phyloP scores from a whole-genome alignment of 2,888 invertebrate species.

The Heliconius sara region DNA sequence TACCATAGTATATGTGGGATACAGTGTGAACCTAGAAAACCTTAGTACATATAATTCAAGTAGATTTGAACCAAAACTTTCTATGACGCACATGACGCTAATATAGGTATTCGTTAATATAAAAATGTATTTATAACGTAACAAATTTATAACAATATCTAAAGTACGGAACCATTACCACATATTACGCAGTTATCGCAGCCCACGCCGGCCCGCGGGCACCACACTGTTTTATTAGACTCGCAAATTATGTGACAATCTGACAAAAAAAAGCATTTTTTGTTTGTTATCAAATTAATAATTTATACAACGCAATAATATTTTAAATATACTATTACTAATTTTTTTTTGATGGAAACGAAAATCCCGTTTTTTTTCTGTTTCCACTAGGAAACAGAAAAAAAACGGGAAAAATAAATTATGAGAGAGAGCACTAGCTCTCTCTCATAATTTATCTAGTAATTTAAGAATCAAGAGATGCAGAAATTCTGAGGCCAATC shows the following conservation, averaged over 20 bases:
- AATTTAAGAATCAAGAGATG: too few relatives aligned
- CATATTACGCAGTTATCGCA: conserved; percentile 35
- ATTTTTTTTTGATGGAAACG: too few relatives aligned
- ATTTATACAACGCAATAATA: neutral
- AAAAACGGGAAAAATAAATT: too few relatives aligned
- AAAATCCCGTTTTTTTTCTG: too few relatives aligned
- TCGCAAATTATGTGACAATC: conserved; percentile 17
- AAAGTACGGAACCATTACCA: conserved; percentile 32
- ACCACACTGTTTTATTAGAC: conserved; percentile 31
- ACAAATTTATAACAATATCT: conserved; percentile 32
- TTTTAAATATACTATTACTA: neutral
- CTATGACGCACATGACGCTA: neutral
- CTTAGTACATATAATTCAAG: too few relatives aligned
- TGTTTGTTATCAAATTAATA: neutral
- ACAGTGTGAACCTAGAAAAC: too few relatives aligned
- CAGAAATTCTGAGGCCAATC: too few relatives aligned
- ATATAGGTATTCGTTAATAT: neutral
- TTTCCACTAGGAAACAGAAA: too few relatives aligned
- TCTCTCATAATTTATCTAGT: neutral
- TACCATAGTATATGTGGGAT: too few relatives aligned
- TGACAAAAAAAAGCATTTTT: conserved; percentile 15
- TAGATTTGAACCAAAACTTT: too few relatives aligned
- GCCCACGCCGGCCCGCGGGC: conserved; percentile 28
- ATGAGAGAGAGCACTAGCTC: too few relatives aligned
- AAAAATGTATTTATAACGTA: conserved; percentile 18